Evolutionary conservation across 2,888 invertebrate genomes (phyloP), one percentile per base, ranked within the genome.

Genomic region (Sinelater perroti): DNA sequence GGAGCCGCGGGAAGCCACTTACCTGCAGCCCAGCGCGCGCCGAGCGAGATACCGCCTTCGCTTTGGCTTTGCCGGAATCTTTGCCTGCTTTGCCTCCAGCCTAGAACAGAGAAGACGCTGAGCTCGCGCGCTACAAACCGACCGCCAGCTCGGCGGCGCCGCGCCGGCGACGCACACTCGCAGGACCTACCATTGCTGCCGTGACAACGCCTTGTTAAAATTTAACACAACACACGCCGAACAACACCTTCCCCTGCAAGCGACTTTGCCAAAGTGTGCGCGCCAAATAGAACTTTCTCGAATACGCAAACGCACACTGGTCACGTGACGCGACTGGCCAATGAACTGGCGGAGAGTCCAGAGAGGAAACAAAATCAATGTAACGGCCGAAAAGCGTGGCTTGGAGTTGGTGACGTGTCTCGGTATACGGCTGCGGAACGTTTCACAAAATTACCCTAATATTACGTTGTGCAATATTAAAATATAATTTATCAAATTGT

Each of bases 81-180:
- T 99, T 99, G 77, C 99, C 99, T 82, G 99, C 98, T 91, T 99
- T 99, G 79, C 99, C 99, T 81, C 98, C 99, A 87, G 98, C 97
- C 99, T 93, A 84, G 78, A 81, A 78, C 71, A 75, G 79, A 33
- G 44, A n/a, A n/a, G n/a, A n/a, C n/a, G n/a, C n/a, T n/a, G n/a
- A n/a, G n/a, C n/a, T n/a, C n/a, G n/a, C n/a, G n/a, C n/a, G n/a
- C n/a, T n/a, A n/a, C n/a, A n/a, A n/a, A n/a, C n/a, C n/a, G n/a
- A n/a, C n/a, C n/a, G n/a, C n/a, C n/a, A n/a, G n/a, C n/a, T n/a
- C n/a, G n/a, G n/a, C n/a, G n/a, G n/a, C n/a, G n/a, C n/a, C n/a
- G n/a, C n/a, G n/a, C n/a, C n/a, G n/a, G n/a, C n/a, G n/a, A 40
- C 6, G 47, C 13, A 58, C 14, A 36, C 18, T 14, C 3, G 49